These are phyloP conservation scores for Okamejei kenojei DNA, from an alignment of 2,797 vertebrate species.

Conservation along the genomic window DNA sequence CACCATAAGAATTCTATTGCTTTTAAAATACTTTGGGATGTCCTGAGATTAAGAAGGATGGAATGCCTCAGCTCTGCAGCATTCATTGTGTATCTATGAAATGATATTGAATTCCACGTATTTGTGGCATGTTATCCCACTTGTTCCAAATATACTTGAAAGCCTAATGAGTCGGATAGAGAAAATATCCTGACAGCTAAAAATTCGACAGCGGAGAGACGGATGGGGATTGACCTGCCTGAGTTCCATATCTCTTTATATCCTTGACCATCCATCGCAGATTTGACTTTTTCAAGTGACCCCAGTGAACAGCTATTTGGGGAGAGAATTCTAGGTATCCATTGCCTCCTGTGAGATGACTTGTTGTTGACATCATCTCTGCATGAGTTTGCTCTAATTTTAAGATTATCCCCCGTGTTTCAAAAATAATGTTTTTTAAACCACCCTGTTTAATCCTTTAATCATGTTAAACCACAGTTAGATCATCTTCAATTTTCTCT, in stretches of 20 bases:
- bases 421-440: background rate
- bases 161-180: background rate
- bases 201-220: background rate
- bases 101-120: background rate
- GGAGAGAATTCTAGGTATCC: background rate
- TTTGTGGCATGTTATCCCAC: background rate
- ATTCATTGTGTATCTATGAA: background rate
- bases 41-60: background rate
- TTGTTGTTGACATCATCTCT: too few relatives aligned
- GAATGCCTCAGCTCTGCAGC: background rate
- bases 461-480: background rate
- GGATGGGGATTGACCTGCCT: too few relatives aligned
- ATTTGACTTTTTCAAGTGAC: too few relatives aligned
- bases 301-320: background rate
- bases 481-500: background rate
- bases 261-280: too few relatives aligned
- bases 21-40: background rate
- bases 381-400: too few relatives aligned
- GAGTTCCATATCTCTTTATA: too few relatives aligned
- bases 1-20: background rate
- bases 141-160: background rate
- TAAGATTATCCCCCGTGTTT: background rate
- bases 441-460: background rate
- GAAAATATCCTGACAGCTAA: background rate
- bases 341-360: too few relatives aligned